phyloP scores from a whole-genome alignment of 1,140 invertebrate genomes.

The Diabrotica undecimpunctata region DNA sequence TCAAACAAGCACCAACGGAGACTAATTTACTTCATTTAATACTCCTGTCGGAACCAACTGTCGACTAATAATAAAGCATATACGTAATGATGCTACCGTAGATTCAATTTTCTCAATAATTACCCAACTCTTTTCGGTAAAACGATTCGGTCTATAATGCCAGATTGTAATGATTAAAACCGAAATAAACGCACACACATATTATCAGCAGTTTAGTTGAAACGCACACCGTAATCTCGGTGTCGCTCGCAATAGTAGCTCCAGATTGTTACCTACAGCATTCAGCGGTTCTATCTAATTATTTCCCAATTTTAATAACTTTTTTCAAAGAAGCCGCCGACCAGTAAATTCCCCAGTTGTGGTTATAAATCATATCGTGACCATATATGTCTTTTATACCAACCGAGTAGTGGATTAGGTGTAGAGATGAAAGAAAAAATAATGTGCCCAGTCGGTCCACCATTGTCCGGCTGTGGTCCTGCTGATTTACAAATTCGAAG shows the following conservation, averaged over 20 bases:
- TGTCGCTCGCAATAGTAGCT: neutral
- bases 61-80: no score
- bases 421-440: neutral
- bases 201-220: neutral
- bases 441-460: neutral
- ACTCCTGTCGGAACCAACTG: no score
- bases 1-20: no score
- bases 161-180: no score
- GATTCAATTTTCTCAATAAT: no score
- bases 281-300: neutral
- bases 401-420: neutral
- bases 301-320: neutral
- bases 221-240: neutral
- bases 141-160: no score
- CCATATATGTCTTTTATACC: neutral
- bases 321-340: neutral
- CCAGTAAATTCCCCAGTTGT: neutral
- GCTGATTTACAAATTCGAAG: slow-evolving; percentile 1
- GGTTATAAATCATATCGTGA: neutral
- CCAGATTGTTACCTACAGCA: neutral
- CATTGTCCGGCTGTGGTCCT: slow-evolving; percentile 1
- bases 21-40: no score
- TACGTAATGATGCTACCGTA: no score
- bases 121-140: no score
- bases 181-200: no score